Conservation (phyloP, 92 coral and sea anemone genomes). For the Epizoanthus illoricatus region DNA sequence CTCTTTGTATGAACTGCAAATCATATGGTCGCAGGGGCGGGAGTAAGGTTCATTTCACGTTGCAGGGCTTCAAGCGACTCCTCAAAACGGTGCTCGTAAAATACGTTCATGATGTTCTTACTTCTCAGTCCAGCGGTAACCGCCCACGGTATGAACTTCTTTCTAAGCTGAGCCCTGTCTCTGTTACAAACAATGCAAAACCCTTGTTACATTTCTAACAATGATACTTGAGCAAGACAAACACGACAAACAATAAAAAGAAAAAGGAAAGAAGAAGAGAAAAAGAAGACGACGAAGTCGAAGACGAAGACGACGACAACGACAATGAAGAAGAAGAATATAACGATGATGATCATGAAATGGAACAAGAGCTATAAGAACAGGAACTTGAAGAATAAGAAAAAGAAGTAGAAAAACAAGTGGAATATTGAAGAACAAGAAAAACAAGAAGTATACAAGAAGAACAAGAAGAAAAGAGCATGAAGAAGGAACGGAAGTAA, state of each 20-base stretch:
- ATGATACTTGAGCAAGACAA: not conserved
- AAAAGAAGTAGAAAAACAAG: no score
- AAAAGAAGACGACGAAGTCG: no score
- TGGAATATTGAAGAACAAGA: no score
- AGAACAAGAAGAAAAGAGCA: no score
- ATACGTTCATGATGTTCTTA: conserved; percentile 76
- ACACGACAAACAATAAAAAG: not conserved
- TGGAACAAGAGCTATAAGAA: no score
- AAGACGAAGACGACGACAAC: no score
- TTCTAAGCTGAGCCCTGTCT: conserved; percentile 59
- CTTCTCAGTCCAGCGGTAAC: conserved; percentile 76
- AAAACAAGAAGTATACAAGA: no score
- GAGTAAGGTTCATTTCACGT: conserved; percentile 63
- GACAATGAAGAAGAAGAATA: no score
- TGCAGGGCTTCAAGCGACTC: conserved; percentile 73
- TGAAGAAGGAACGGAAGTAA: no score
- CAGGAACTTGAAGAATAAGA: no score
- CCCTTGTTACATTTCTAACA: not conserved
- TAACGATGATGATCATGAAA: no score
- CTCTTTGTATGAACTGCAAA: no score
- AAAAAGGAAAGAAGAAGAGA: not conserved
- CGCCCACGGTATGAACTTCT: conserved; percentile 92
- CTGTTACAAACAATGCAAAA: conserved; percentile 40
- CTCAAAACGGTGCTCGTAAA: conserved; percentile 80
- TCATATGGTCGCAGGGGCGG: conserved; percentile 46